These are phyloP conservation scores for Myodes glareolus DNA, from an alignment of 2,113 vertebrate genomes.

Conservation along the genomic window DNA sequence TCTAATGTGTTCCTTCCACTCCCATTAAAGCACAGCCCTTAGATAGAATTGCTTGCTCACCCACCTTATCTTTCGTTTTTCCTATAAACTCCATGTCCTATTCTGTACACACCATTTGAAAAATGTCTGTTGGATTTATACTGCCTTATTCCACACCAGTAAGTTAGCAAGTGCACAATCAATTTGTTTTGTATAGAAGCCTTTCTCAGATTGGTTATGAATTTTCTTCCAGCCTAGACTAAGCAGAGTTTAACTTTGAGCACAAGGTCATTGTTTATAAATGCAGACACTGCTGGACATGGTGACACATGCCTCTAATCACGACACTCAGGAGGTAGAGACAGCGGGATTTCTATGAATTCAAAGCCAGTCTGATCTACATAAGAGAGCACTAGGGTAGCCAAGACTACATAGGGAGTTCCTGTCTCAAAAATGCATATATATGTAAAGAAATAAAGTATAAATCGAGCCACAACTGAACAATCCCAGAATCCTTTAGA, in stretches of 20 bases:
- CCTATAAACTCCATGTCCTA: not conserved
- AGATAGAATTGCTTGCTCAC: not conserved
- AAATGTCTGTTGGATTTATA: not conserved
- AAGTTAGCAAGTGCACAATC: slow-evolving; percentile 4
- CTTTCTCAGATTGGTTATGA: slow-evolving; percentile 20
- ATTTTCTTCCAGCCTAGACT: not conserved
- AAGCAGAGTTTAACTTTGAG: not conserved
- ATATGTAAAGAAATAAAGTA: not conserved
- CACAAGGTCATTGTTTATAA: not conserved
- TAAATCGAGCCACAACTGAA: not conserved
- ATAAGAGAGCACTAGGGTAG: not conserved
- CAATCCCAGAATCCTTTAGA: not conserved
- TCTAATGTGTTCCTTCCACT: no score
- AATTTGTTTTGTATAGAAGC: not conserved
- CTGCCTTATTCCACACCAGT: not conserved
- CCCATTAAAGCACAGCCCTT: not conserved
- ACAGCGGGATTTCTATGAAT: not conserved
- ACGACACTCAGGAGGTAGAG: not conserved
- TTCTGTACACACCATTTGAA: not conserved
- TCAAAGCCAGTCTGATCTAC: not conserved
- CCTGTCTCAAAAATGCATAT: not conserved
- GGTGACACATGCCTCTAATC: not conserved
- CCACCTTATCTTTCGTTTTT: no score
- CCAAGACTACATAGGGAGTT: not conserved
- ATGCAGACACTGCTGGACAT: not conserved